phyloP scores from a whole-genome alignment of 2,113 vertebrate genomes.

The Prunella fulvescens region DNA sequence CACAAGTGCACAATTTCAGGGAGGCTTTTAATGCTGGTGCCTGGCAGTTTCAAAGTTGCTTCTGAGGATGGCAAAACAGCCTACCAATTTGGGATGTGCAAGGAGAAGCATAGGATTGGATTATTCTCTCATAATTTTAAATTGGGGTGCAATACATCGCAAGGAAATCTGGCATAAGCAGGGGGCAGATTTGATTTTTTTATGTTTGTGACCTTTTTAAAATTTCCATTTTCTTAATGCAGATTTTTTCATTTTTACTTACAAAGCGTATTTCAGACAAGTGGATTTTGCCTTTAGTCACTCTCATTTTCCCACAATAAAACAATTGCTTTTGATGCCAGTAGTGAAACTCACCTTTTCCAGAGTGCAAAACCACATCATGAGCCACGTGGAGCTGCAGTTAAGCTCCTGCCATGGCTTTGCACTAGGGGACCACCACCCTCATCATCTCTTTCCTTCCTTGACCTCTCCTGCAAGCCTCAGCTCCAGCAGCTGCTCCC shows the following conservation, averaged over 20 bases:
- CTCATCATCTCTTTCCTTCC: background rate
- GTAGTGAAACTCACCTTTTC: background rate
- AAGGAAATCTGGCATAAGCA: background rate
- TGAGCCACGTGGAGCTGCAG: background rate
- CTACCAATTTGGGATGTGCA: background rate
- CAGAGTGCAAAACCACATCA: background rate
- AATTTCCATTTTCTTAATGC: background rate
- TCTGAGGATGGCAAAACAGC: background rate
- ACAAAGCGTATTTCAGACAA: background rate
- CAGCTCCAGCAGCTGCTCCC: background rate
- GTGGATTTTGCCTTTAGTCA: background rate
- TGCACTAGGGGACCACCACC: background rate
- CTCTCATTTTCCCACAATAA: background rate
- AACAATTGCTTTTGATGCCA: background rate
- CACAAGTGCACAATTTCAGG: background rate
- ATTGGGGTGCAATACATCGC: background rate
- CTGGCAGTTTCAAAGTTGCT: slow-evolving; percentile 3
- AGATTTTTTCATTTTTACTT: background rate
- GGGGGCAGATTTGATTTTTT: background rate
- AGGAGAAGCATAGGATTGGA: background rate
- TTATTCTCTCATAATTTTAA: background rate
- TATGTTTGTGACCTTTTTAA: background rate
- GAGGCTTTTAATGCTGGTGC: background rate
- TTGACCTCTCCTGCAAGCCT: background rate
- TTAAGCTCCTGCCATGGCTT: background rate